Evolutionary conservation across 2,797 vertebrate genomes (phyloP), one percentile per base, ranked within the genome.

Genomic region (Parauchenoglanis punctatus): DNA sequence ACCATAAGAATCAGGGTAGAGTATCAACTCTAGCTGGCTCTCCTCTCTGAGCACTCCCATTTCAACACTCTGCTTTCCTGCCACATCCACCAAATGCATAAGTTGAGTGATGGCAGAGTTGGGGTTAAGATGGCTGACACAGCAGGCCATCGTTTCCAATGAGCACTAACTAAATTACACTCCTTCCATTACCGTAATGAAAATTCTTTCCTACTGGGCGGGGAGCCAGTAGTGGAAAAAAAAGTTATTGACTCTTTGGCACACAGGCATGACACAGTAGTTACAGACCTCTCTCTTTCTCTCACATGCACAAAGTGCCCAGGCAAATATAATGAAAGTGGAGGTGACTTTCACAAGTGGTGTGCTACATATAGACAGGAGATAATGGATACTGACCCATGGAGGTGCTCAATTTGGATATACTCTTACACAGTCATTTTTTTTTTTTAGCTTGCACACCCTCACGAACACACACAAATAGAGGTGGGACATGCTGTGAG

Each of bases 131-230:
- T 87, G 93, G 93, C 95, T 96, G 95, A 96, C 94, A 93, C 94
- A 95, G 95, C 91, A 83, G 92, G 91, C 94, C 94, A 92, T 94
- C 94, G 91, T 94, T 94, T 95, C 91, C 94, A 90, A 92, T 90
- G 73, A 90, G 93, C 80, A 90, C 94, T 94, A 94, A 96, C 93
- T 95, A 94, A 95, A 96, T 96, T 95, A 96, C 93, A 92, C 91
- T 85, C 86, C 93, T 91, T 95, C 95, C 94, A 96, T 96, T 96
- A 95, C 89, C 83, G 91, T 95, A 96, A 95, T 91, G 91, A 95
- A 93, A 96, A 94, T 89, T 90, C 91, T 90, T 91, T 88, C 88
- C 87, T 88, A 89, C 88, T 86, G 78, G 88, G 85, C 86, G 76
- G 65, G 86, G 81, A 85, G 84, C 83, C 89, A 46, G 84, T 58